Evolutionary conservation across 2,888 invertebrate genomes (phyloP).

Genomic region (Pardosa pseudoannulata): DNA sequence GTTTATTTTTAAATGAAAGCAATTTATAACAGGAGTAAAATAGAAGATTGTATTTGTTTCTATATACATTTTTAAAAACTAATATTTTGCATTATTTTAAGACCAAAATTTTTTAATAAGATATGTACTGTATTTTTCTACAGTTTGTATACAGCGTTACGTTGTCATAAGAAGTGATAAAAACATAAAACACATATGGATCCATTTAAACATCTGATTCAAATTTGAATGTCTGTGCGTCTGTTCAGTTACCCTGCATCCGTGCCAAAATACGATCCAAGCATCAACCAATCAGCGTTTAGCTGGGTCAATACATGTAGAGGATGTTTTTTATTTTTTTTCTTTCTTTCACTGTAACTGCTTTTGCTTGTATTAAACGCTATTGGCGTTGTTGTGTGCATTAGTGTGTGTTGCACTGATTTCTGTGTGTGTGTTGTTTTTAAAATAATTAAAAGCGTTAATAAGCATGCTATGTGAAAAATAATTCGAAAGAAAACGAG

Average conservation of each 20-base stretch:
- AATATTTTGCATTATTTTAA: too few species aligned
- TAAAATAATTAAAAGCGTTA: slow-evolving; percentile 59
- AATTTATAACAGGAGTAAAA: too few species aligned
- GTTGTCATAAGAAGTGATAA: too few species aligned
- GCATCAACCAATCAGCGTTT: slow-evolving; percentile 52
- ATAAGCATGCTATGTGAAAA: slow-evolving; percentile 70
- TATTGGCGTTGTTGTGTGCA: slow-evolving; percentile 72
- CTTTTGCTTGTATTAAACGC: slow-evolving; percentile 64
- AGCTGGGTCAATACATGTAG: slow-evolving; percentile 72
- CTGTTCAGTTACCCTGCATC: neutral
- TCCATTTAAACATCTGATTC: slow-evolving; percentile 9
- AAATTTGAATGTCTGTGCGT: slow-evolving; percentile 2
- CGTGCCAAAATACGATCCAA: slow-evolving; percentile 45
- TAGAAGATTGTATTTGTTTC: too few species aligned
- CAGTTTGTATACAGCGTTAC: too few species aligned
- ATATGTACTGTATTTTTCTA: too few species aligned
- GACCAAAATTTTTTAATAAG: too few species aligned
- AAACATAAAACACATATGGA: too few species aligned
- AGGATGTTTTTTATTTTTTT: slow-evolving; percentile 60
- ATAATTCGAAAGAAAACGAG: slow-evolving; percentile 43
- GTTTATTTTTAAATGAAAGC: too few species aligned
- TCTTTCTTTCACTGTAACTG: slow-evolving; percentile 69
- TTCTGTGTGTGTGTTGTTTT: slow-evolving; percentile 72
- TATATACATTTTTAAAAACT: too few species aligned
- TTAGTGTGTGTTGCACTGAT: slow-evolving; percentile 69